Base-by-base conservation (phyloP, 2,888 invertebrate species). In the Chloroclysta siterata region DNA sequence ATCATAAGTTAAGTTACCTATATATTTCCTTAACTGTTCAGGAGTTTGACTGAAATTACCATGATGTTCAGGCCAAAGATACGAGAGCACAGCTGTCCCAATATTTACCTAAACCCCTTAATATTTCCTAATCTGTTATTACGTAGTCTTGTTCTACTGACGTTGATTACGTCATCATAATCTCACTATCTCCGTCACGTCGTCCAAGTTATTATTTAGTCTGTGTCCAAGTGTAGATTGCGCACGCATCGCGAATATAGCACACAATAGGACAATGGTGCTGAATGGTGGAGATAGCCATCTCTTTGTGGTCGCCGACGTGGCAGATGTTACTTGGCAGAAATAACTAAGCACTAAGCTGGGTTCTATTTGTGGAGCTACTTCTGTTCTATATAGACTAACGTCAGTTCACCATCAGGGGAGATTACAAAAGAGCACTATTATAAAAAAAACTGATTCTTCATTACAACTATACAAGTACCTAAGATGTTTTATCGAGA, bases 151-250 rank as follows among this genome's bases (percentile, higher is more conserved):
- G 51, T 60, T 50, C 17, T 17, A 60, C 52, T 65, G 61, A 63
- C 60, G 70, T 6, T 65, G 59, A 74, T 82, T 77, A 79, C 79
- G 77, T 81, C 78, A 82, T 68, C 33, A 29, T 72, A 82, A 88
- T 89, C 85, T 79, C 71, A 73, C 72, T 76, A 89, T 89, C 89
- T 81, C 65, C 72, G 82, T 85, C 90, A 89, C 90, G 89, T 87
- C 47, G 62, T 72, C 48, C 13, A 29, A 50, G 57, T 36, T 58
- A 36, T 51, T 57, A 41, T 53, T 46, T 41, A 62, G 52, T 71
- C 71, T 81, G 80, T 80, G 80, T 71, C 72, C 72, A 78, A 88
- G 90, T 90, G 88, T 79, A 80, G 86, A 90, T 90, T 89, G 90
- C 81, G 79, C 78, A 73, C 73, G 66, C 69, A 59, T 59, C 66